Base-by-base conservation (phyloP, 2,113 vertebrate species). In the Hylia prasina region DNA sequence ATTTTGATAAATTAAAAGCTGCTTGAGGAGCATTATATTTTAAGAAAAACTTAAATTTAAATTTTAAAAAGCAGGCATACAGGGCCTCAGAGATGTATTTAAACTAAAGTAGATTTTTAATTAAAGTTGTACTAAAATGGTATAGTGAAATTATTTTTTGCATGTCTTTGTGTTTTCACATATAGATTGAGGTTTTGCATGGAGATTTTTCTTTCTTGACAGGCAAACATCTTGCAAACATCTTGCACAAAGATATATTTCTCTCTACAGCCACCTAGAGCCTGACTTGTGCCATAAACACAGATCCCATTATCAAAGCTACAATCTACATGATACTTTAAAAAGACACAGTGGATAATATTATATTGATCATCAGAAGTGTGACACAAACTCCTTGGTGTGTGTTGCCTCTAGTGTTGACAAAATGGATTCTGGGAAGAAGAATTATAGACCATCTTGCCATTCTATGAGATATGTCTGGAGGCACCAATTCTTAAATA, bases 101-200 rank as follows among this genome's bases (percentile, higher is more conserved):
- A 53, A 72, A 69, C 35, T 68, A 28, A 85, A 86, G 13, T 23
- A 82, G 9, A 71, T 78, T 75, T 79, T 82, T 37, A 78, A 73
- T 45, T 47, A 45, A 57, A 85, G 10, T 51, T 7, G 6, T 42
- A 48, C 17, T 80, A 60, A 83, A 89, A 45, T 1, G 3, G 7
- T 40, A 57, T 0, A 0, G 35, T 8, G 1, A 57, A 78, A 39
- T 48, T 51, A 33, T 16, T 37, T 80, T 87, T 54, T 35, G 10
- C 23, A 28, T 21, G 11, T n/a, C 25, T 31, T 77, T 48, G 7
- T 11, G 7, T 81, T 89, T 91, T 81, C 50, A 81, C 15, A 24
- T 50, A 27, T 5, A 50, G 39, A 20, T 60, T 68, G 39, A 72
- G 7, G 39, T 48, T 93, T 81, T 73, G 16, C 11, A 25, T 28